Evolutionary conservation across 2,888 invertebrate genomes (phyloP).

Genomic region (Cephus rjabovi): DNA sequence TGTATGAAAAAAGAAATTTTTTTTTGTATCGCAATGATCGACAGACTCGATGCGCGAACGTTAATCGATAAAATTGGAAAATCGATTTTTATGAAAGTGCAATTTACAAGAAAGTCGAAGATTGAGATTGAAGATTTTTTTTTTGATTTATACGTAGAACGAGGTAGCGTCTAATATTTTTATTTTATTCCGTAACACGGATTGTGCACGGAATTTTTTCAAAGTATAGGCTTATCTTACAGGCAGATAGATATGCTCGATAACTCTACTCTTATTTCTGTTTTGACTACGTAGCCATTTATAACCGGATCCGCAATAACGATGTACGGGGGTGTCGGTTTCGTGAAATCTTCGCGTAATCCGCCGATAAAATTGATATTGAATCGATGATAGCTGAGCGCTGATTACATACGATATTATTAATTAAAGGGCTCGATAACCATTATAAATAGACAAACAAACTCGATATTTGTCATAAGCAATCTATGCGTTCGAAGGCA

Average conservation of each 20-base stretch:
- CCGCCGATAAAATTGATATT: not conserved
- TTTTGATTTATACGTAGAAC: not conserved
- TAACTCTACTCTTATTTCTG: not conserved
- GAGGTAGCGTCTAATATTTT: not conserved
- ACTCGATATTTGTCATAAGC: not conserved
- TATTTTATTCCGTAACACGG: not conserved
- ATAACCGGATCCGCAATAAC: not conserved
- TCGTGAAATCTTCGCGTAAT: not conserved
- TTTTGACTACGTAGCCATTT: not conserved
- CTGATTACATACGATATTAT: not conserved
- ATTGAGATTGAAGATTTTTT: not conserved
- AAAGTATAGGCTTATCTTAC: not conserved
- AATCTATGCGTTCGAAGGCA: not conserved
- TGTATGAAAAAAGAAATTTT: no score
- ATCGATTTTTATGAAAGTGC: no score
- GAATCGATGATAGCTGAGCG: not conserved
- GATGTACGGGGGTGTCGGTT: not conserved
- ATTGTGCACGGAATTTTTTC: not conserved
- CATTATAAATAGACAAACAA: not conserved
- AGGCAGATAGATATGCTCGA: not conserved
- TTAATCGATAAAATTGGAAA: no score
- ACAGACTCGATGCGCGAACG: no score
- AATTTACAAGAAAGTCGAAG: no score
- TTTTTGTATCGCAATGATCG: no score
- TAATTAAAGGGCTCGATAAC: not conserved